These are phyloP conservation scores for Scaptomyza reducta DNA, from an alignment of 2,888 invertebrate species.

Conservation along the genomic window DNA sequence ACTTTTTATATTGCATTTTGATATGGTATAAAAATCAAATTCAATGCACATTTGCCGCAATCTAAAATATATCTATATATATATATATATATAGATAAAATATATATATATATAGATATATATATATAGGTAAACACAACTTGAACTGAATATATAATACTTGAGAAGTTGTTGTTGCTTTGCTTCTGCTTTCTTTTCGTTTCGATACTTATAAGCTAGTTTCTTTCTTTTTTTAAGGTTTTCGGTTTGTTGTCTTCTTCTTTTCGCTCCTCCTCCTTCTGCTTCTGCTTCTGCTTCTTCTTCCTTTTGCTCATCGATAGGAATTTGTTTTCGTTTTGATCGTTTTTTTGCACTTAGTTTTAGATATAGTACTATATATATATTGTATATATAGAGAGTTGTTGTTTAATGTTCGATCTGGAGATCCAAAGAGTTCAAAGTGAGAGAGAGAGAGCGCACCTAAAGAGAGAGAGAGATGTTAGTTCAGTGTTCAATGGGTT, in stretches of 20 bases:
- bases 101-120: neutral
- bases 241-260: slow-evolving; percentile 13
- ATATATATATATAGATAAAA: neutral
- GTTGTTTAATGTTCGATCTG: neutral
- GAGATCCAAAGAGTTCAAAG: slow-evolving; percentile 14
- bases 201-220: slow-evolving; percentile 36
- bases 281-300: slow-evolving; percentile 13
- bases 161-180: slow-evolving; percentile 67
- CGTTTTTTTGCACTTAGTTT: slow-evolving; percentile 47
- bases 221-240: slow-evolving; percentile 13
- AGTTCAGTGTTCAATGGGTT: too few relatives aligned
- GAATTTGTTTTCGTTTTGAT: slow-evolving; percentile 56
- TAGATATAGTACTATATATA: slow-evolving; percentile 19
- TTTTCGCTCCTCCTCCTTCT: slow-evolving; percentile 54
- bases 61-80: neutral
- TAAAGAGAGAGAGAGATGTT: neutral
- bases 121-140: slow-evolving; percentile 1
- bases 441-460: slow-evolving; percentile 8
- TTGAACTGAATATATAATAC: slow-evolving; percentile 65
- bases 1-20: neutral
- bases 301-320: slow-evolving; percentile 59
- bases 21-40: neutral
- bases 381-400: too few relatives aligned
- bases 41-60: slow-evolving; percentile 30
- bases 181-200: slow-evolving; percentile 20